Evolutionary conservation across 2,888 invertebrate genomes (phyloP), one percentile per base, ranked within the genome.

Genomic region (Brachynemurus nebulosus): DNA sequence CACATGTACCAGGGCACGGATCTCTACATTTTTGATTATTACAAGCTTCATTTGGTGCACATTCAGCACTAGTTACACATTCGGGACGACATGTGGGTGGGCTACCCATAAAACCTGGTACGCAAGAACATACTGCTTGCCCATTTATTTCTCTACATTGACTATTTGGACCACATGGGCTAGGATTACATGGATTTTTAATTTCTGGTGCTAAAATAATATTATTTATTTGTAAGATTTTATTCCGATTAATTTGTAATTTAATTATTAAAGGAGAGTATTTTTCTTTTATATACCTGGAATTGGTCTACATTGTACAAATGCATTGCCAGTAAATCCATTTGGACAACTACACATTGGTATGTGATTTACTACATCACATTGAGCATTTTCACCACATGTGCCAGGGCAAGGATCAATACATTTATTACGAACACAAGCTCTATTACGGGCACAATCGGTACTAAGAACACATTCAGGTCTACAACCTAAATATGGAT

Each of bases 331-430:
- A 23, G 72, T 67, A 59, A 72, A 79, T 55, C 73, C 76, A 20
- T 65, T 60, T 11, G 78, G 76, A 59, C 86, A 88, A 34, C 72
- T 73, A 55, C 88, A 88, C 54, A 77, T 76, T 6, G 86, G 81
- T 58, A 81, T 75, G 56, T 88, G 86, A 56, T 80, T 81, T 27
- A 79, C 69, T 3, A 81, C 81, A 53, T 76, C 68, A 59, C 88
- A 88, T 45, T 76, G 59, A 1, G 86, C 84, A 55, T 77, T 76
- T 48, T 68, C 65, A n/a, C 84, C 86, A 59, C 88, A 88, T n/a
- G 78, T 78, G 50, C 78, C 80, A 9, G 72, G 69, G 55, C 86
- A 86, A 30, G 82, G 80, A 63, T 83, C 72, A 11, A 70, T 59
- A 55, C 83, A 83, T 58, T 74, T 78, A 54, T 76, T 76, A 55